Conservation (phyloP, 2,888 invertebrate genomes). For the Nomada flava region DNA sequence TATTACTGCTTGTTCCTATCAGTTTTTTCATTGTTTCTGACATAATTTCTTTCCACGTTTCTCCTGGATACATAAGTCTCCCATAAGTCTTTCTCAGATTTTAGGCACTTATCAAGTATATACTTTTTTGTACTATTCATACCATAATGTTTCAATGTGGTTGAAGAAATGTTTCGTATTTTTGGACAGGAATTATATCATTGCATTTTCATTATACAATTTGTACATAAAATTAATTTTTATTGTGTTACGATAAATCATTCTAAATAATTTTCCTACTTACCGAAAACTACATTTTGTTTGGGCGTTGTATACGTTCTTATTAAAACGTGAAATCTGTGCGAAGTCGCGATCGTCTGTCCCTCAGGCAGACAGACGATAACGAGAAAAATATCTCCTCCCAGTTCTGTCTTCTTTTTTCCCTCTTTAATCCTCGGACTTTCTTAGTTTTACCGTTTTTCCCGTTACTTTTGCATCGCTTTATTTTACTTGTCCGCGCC, state of each 20-base stretch:
- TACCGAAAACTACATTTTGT: too few species aligned
- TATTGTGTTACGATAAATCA: neutral
- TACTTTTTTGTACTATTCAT: neutral
- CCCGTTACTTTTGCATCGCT: constrained; percentile 8
- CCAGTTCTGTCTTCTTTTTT: neutral
- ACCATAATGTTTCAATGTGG: neutral
- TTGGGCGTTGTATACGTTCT: neutral
- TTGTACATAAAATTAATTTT: neutral
- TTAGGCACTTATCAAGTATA: neutral
- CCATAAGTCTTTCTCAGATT: neutral
- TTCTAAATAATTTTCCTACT: too few species aligned
- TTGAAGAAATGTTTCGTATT: too few species aligned
- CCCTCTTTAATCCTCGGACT: constrained; percentile 46
- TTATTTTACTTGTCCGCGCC: constrained; percentile 49
- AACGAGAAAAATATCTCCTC: constrained; percentile 3
- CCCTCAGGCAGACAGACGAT: constrained; percentile 16
- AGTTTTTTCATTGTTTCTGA: neutral
- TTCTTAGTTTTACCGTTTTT: constrained; percentile 34
- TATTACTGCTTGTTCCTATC: neutral
- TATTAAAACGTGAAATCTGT: constrained; percentile 24
- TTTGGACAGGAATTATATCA: too few species aligned
- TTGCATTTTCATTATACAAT: neutral
- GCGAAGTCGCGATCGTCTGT: constrained; percentile 29
- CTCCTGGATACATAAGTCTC: neutral
- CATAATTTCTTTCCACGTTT: neutral